Conservation (phyloP, 2,113 vertebrate genomes). For the Phalacrocorax pelagicus region DNA sequence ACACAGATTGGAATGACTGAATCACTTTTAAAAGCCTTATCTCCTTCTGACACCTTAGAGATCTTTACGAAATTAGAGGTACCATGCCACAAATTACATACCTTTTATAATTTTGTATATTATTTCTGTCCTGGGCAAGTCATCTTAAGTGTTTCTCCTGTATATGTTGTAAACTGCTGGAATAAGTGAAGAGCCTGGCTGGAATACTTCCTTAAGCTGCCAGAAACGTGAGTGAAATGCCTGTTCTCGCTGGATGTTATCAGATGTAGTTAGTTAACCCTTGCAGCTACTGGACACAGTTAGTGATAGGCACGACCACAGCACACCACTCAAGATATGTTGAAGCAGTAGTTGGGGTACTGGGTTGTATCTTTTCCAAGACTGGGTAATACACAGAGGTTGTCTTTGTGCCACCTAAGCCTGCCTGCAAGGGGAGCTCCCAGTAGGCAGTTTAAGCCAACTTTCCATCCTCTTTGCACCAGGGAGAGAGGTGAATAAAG, state of each 20-base stretch:
- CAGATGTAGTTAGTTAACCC: not conserved
- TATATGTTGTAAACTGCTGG: not conserved
- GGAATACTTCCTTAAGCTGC: not conserved
- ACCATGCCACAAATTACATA: not conserved
- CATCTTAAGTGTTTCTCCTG: not conserved
- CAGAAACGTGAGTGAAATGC: not conserved
- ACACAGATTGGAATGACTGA: constrained; percentile 78
- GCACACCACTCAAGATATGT: not conserved
- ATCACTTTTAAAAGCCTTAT: constrained; percentile 76
- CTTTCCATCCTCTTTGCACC: not conserved
- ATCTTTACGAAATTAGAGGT: constrained; percentile 82
- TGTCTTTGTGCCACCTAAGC: not conserved
- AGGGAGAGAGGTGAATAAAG: not conserved
- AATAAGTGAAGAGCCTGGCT: not conserved
- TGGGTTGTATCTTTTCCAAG: not conserved
- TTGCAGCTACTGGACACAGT: not conserved
- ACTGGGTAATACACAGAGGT: not conserved
- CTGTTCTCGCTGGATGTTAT: not conserved
- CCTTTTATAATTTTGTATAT: not conserved
- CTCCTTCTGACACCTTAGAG: constrained; percentile 77
- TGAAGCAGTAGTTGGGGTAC: not conserved
- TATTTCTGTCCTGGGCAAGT: not conserved
- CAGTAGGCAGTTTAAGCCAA: not conserved
- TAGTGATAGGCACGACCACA: not conserved
- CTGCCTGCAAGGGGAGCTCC: not conserved